phyloP scores from a whole-genome alignment of 2,888 invertebrate species.

The Tachina lurida region DNA sequence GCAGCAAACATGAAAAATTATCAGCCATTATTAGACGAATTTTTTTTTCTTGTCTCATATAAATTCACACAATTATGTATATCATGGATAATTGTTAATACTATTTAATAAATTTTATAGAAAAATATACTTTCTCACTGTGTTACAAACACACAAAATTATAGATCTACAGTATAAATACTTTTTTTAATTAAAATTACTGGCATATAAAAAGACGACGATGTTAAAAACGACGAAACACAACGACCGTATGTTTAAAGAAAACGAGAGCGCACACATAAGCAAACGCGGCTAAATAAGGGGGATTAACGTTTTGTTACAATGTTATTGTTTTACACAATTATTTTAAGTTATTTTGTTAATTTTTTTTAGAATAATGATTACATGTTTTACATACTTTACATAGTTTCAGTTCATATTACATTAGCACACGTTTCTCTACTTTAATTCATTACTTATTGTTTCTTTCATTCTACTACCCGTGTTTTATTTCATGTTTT shows the following conservation, averaged over 20 bases:
- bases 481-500: constrained; percentile 50
- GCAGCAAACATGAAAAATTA: constrained; percentile 51
- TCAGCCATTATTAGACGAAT: constrained; percentile 51
- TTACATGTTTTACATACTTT: background rate
- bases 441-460: constrained; percentile 35
- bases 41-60: constrained; percentile 6
- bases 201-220: constrained; percentile 49
- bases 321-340: constrained; percentile 30
- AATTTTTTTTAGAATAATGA: background rate
- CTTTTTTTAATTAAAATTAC: constrained; percentile 21
- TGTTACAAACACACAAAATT: background rate
- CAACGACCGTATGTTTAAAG: constrained; percentile 61
- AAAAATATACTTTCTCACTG: constrained; percentile 19
- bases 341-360: constrained; percentile 25
- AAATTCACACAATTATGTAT: constrained; percentile 44
- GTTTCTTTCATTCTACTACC: constrained; percentile 25
- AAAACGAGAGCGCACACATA: constrained; percentile 62
- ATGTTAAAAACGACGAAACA: constrained; percentile 62
- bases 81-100: constrained; percentile 29
- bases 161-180: constrained; percentile 21
- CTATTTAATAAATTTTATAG: constrained; percentile 12
- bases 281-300: constrained; percentile 63
- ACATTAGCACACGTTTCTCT: constrained; percentile 43
- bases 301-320: constrained; percentile 37
- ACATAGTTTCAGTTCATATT: background rate